phyloP scores from a whole-genome alignment of 2,888 invertebrate species.

The Rhagonycha lutea region DNA sequence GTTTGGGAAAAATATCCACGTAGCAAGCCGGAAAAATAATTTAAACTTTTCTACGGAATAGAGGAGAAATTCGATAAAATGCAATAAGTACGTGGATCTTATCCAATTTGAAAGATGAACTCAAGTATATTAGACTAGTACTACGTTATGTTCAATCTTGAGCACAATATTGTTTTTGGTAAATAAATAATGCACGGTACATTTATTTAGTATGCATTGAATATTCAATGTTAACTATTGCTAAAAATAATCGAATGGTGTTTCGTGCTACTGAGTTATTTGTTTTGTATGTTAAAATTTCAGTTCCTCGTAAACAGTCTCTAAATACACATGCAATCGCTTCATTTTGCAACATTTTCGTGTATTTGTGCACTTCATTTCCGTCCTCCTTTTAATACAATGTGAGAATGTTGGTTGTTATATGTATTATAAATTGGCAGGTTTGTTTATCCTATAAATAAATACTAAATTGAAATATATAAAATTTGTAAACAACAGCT shows the following conservation, averaged over 20 bases:
- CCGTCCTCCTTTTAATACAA: conserved; percentile 22
- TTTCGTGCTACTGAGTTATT: conserved; percentile 28
- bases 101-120: neutral
- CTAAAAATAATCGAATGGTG: conserved; percentile 26
- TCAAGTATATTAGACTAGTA: neutral
- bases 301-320: conserved; percentile 30
- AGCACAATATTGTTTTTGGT: conserved; percentile 17
- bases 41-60: neutral
- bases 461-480: neutral
- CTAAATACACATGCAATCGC: conserved; percentile 25
- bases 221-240: conserved; percentile 18
- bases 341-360: conserved; percentile 27
- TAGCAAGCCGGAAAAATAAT: neutral
- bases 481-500: conserved; percentile 1
- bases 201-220: conserved; percentile 24
- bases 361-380: conserved; percentile 29
- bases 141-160: conserved; percentile 1
- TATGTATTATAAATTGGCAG: conserved; percentile 17
- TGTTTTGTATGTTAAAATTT: conserved; percentile 30
- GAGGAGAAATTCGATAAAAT: neutral
- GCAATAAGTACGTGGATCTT: neutral
- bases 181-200: conserved; percentile 22
- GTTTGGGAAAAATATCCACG: neutral
- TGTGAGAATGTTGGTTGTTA: conserved; percentile 12
- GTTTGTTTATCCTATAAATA: conserved; percentile 27